Evolutionary conservation across 2,888 invertebrate genomes (phyloP).

Genomic region (Spodoptera littoralis): DNA sequence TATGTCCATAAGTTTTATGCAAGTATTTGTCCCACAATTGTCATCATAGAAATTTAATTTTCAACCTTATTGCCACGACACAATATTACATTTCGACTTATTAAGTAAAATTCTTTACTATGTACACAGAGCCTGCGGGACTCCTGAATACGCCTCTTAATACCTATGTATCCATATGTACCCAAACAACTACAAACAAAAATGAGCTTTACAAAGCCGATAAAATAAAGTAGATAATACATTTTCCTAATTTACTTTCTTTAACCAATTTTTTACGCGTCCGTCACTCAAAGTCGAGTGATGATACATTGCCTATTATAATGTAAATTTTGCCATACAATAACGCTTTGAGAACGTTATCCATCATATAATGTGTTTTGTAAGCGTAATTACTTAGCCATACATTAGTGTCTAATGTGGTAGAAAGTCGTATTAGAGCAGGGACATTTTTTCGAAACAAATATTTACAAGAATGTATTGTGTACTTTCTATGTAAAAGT

Average conservation of each 20-base stretch:
- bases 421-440: conserved; percentile 1
- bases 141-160: not conserved
- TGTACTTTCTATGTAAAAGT: too few relatives aligned
- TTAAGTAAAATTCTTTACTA: too few relatives aligned
- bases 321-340: conserved; percentile 57
- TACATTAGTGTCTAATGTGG: conserved; percentile 20
- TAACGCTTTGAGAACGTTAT: conserved; percentile 50
- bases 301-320: conserved; percentile 61
- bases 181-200: not conserved
- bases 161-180: not conserved
- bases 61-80: too few relatives aligned
- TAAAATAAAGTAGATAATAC: conserved; percentile 20
- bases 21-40: too few relatives aligned
- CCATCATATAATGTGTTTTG: conserved; percentile 55
- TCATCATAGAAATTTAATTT: too few relatives aligned
- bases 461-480: too few relatives aligned
- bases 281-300: conserved; percentile 51
- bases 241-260: conserved; percentile 45
- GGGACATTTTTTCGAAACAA: not conserved
- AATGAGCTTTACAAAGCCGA: not conserved
- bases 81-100: too few relatives aligned
- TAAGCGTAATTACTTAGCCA: conserved; percentile 44
- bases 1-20: too few relatives aligned
- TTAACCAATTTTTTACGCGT: conserved; percentile 49
- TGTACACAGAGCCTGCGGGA: too few relatives aligned